A percentile compares a stretch with the other conserved stretches of the same genome.
phyloP scores from a whole-genome alignment of 2,113 vertebrate genomes.

The Hippocampus zosterae region DNA sequence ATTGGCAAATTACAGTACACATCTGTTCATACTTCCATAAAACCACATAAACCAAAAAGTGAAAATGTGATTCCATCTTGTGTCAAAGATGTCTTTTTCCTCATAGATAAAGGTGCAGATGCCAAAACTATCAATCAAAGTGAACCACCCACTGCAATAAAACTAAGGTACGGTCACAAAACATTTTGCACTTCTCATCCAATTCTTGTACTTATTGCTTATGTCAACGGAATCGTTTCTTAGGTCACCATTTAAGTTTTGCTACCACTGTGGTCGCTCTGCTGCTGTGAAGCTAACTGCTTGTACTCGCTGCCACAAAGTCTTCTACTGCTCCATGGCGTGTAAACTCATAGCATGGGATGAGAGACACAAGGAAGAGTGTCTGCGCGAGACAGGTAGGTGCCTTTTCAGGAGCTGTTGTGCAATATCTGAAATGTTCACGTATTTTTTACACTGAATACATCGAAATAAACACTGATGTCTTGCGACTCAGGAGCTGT shows the following conservation, averaged over 20 bases:
- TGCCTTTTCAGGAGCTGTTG: not conserved
- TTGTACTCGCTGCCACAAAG: conserved; percentile 70
- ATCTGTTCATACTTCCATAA: not conserved
- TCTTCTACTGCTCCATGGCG: conserved; percentile 75
- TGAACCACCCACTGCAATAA: not conserved
- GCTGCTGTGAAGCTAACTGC: conserved; percentile 63
- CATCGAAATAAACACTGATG: conserved; percentile 19
- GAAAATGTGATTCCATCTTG: not conserved
- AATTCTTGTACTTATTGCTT: too few species aligned
- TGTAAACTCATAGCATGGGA: conserved; percentile 77
- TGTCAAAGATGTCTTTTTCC: not conserved
- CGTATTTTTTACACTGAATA: not conserved
- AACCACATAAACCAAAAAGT: not conserved
- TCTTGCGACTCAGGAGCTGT: conserved; percentile 29
- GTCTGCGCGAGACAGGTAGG: conserved; percentile 52
- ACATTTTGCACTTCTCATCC: not conserved
- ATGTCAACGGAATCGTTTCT: conserved; percentile 4
- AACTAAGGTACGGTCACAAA: not conserved
- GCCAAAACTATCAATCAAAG: not conserved
- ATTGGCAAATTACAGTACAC: not conserved
- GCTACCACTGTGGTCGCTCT: conserved; percentile 79
- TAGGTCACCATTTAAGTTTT: conserved; percentile 76
- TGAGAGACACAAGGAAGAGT: conserved; percentile 74
- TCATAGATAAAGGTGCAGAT: conserved; percentile 2
- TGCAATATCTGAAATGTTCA: not conserved